phyloP scores from a whole-genome alignment of 2,888 invertebrate species.

The Epirrita christyi region DNA sequence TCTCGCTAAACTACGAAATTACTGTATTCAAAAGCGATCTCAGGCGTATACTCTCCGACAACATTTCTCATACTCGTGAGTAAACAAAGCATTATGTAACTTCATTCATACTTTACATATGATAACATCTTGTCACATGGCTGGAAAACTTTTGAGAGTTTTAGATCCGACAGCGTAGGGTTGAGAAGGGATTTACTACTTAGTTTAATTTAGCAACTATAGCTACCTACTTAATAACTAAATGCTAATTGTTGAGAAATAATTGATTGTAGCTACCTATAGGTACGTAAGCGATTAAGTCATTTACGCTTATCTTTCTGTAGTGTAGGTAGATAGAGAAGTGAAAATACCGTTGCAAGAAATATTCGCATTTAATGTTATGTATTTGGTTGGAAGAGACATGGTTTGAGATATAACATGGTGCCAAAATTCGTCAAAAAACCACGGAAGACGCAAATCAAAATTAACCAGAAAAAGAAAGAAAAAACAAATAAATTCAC shows the following conservation, averaged over 20 bases:
- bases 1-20: constrained; percentile 6
- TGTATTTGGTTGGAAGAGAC: too few species aligned
- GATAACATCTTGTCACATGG: constrained; percentile 27
- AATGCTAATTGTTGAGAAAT: too few species aligned
- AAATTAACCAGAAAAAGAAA: constrained; percentile 2
- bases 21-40: constrained; percentile 18
- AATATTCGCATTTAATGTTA: too few species aligned
- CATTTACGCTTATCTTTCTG: too few species aligned
- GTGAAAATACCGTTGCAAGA: too few species aligned
- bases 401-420: not conserved
- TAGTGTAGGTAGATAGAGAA: too few species aligned
- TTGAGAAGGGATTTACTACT: too few species aligned
- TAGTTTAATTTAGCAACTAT: too few species aligned
- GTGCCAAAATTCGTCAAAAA: not conserved
- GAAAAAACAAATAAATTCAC: constrained; percentile 4
- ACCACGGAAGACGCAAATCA: not conserved
- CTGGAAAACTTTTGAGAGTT: constrained; percentile 15
- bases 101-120: constrained; percentile 24
- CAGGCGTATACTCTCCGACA: constrained; percentile 2
- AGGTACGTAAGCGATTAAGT: too few species aligned
- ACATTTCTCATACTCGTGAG: constrained; percentile 23
- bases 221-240: too few species aligned
- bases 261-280: too few species aligned
- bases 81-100: constrained; percentile 29
- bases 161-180: too few species aligned